Evolutionary conservation across 2,113 vertebrate genomes (phyloP), one percentile per base, ranked within the genome.

Genomic region (Stigmatopora argus): DNA sequence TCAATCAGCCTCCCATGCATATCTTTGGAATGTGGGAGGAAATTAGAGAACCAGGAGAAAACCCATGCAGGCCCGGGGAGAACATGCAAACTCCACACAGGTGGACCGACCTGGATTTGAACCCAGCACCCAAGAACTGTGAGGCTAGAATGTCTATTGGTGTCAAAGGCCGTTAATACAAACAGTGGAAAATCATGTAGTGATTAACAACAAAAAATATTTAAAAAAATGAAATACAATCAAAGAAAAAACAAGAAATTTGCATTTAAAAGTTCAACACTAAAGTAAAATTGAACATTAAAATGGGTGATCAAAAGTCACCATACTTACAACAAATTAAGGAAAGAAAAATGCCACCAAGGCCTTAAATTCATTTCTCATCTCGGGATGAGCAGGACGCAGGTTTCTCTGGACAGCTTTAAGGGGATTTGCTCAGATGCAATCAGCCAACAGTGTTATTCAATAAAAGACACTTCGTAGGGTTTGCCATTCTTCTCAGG

Each of bases 371-470:
- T 74, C n/a, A 35, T 65, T 69, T 69, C 41, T 56, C n/a, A 45
- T 53, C 66, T 75, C 45, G 58, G n/a, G 38, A 23, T 66, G n/a
- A 7, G 71, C 52, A 55, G 82, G 77, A 67, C 64, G 57, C 49
- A 52, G 26, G 26, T 31, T 31, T 83, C 70, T 53, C 63, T 63
- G 64, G 35, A 48, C 69, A 74, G 75, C 70, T 86, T 79, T 83
- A 59, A 6, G 9, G 62, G 77, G 83, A 88, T 90, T 89, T 88
- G 78, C 82, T 75, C 47, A 52, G 67, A 80, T 79, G 80, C 82
- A 82, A 79, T 78, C 70, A 67, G 62, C 80, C 72, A 81, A 71
- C 75, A 64, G 67, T 71, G 76, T 74, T 64, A 65, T 81, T 62
- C 64, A 12, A 55, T 11, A 55, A 55, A 72, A 51, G 58, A 76